Evolutionary conservation across 2,797 vertebrate species (phyloP), one percentile per base, ranked within the genome.

Genomic region (Labroides dimidiatus): DNA sequence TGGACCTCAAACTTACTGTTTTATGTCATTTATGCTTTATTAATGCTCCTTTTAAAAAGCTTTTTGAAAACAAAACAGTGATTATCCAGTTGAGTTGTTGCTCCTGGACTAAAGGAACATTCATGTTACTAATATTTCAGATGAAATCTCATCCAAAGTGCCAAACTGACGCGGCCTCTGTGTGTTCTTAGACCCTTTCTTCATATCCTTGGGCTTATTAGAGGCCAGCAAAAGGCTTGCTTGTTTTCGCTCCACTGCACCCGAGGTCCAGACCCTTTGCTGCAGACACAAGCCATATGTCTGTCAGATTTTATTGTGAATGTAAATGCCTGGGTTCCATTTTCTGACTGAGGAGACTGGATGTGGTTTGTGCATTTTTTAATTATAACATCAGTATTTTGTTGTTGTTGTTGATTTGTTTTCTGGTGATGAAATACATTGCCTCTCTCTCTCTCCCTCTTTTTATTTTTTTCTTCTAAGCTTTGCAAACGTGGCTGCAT

Each of bases 271-370:
- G 57, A 71, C 64, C 67, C 65, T 70, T 77, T 69, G 69, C 70
- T 72, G 59, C 64, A 89, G 84, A 90, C 70, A 80, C 65, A 64
- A 74, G 80, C 82, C 87, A 84, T 82, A 87, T 88, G 85, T 85
- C 86, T 86, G 85, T 88, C 86, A 87, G 68, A 83, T 82, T 90
- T 88, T 86, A 86, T 77, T 84, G 78, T 78, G 68, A 84, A 87
- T 79, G 73, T 84, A 76, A 87, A 82, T 85, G 84, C 79, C 81
- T 69, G 63, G 60, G 54, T 59, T 82, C 68, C 67, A 78, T 67
- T 80, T 69, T 75, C 63, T 49, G 42, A 81, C 80, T 69, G 41
- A 72, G 63, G 59, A 74, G 67, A 80, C 70, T 45, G 42, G 76
- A 58, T 78, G 74, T 27, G 77, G 69, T 82, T 77, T 50, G 45